Conservation (phyloP, 37 sponge, comb jelly and placozoan genomes). For the Halisarca cf. caerulea region DNA sequence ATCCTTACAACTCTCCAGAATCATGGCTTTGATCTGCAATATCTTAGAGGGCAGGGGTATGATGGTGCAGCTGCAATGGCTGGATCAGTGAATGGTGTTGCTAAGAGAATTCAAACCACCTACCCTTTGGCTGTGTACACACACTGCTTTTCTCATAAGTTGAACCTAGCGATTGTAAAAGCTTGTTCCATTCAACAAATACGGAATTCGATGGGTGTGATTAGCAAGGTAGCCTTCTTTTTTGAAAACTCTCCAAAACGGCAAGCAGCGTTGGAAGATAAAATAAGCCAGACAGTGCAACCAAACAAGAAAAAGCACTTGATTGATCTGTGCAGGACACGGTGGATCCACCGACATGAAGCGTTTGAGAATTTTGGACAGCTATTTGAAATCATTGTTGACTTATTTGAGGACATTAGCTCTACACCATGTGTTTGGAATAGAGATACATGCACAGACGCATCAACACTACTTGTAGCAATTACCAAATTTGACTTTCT, state of each 20-base stretch:
- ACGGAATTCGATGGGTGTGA: neutral
- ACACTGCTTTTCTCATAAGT: constrained; percentile 51
- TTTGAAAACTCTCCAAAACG: neutral
- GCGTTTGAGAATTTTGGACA: too few relatives aligned
- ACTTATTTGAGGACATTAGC: too few relatives aligned
- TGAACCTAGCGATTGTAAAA: constrained; percentile 50
- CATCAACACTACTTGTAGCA: too few relatives aligned
- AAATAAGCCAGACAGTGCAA: neutral
- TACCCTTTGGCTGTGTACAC: constrained; percentile 53
- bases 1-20: neutral
- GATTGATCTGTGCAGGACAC: too few relatives aligned
- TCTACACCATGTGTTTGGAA: too few relatives aligned
- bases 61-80: constrained; percentile 61
- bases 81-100: constrained; percentile 33
- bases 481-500: too few relatives aligned
- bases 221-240: neutral
- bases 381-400: too few relatives aligned
- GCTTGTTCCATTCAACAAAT: constrained; percentile 7
- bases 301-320: neutral
- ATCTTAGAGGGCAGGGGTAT: constrained; percentile 41
- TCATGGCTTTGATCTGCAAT: constrained; percentile 12
- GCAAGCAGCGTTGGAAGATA: neutral
- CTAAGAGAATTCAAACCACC: constrained; percentile 8
- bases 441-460: too few relatives aligned
- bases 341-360: too few relatives aligned